phyloP scores from a whole-genome alignment of 2,888 invertebrate genomes.

The Mamestra brassicae region DNA sequence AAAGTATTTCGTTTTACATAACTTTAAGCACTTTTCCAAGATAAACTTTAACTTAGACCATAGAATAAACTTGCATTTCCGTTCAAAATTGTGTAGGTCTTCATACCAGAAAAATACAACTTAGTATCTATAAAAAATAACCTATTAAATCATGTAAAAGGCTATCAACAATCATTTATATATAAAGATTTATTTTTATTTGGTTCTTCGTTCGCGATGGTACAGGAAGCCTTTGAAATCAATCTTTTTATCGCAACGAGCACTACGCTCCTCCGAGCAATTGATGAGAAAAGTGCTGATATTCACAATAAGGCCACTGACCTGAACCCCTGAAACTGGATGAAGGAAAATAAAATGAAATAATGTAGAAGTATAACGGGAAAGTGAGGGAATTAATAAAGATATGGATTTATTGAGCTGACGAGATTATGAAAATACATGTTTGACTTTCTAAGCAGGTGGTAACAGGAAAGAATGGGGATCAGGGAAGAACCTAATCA shows the following conservation, averaged over 20 bases:
- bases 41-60: background rate
- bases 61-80: background rate
- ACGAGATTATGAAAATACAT: background rate
- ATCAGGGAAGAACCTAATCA: too few relatives aligned
- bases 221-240: slow-evolving; percentile 30
- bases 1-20: slow-evolving; percentile 7
- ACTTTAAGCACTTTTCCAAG: background rate
- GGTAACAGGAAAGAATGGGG: too few relatives aligned
- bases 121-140: background rate
- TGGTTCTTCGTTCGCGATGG: background rate
- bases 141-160: background rate
- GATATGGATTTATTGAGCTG: background rate
- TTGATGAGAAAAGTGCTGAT: slow-evolving; percentile 32
- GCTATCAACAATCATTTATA: slow-evolving; percentile 1
- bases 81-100: background rate
- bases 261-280: slow-evolving; percentile 16
- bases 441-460: background rate
- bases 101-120: background rate
- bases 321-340: background rate
- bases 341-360: background rate
- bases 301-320: slow-evolving; percentile 15
- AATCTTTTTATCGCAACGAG: slow-evolving; percentile 32
- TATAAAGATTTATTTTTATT: slow-evolving; percentile 14
- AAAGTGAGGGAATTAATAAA: background rate
- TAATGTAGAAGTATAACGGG: background rate